Base-by-base conservation (phyloP, 2,113 vertebrate species). In the Phasianus colchicus region DNA sequence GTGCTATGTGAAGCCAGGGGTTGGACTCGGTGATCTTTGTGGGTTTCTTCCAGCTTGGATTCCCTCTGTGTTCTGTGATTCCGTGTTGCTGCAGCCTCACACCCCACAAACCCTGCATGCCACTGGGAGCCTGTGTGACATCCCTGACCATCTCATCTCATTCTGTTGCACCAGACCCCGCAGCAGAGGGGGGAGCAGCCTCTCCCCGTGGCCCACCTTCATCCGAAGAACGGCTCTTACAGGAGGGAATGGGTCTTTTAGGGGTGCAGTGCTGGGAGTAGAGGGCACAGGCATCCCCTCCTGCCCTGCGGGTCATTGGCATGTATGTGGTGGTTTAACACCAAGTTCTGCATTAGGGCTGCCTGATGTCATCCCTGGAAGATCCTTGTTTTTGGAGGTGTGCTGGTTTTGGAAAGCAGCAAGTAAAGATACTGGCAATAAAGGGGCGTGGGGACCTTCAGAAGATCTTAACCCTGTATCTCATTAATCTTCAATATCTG, bases 201-300 rank as follows among this genome's bases (percentile, higher is more conserved):
- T 16, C 55, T 57, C 30, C 30, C 17, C 17, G 6, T 19, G 30
- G 30, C 55, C 54, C 29, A 55, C 29, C 54, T 57, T 57, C 17
- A 32, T 19, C 21, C 13, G 42, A 13, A 42, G 36, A 20, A 13
- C 1, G 6, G 30, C 27, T 82, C 30, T 67, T 52, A 2, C 0
- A 1, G 16, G 34, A 6, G 10, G 60, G 24, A 27, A 57, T 32
- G 54, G 17, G 16, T 57, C 7, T 52, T 43, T 29, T 20, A 0
- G 1, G 34, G 24, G 34, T 9, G n/a, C 1, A 1, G 9, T 3
- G 3, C 11, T 2, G 0, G 11, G 3, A 72, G 32, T 48, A 1
- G 3, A 21, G 27, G 52, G 29, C 5, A 5, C 0, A 4, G 34
- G 5, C 13, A 15, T 69, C 36, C 14, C 40, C 24, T 90, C 52